These are phyloP conservation scores for Atherix ibis DNA, from an alignment of 2,888 invertebrate species.

Conservation along the genomic window DNA sequence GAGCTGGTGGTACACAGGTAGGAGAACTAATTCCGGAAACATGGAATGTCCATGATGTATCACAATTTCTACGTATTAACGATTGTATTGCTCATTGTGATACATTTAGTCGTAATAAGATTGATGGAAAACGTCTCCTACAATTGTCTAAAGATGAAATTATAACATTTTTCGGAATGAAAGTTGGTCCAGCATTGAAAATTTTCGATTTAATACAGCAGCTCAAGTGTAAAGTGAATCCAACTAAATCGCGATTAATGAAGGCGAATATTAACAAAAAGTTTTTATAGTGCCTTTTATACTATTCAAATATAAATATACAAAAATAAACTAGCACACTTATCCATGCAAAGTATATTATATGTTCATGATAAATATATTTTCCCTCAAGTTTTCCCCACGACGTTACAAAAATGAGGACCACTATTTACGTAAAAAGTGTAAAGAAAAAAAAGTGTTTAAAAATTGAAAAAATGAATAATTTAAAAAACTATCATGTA, in stretches of 20 bases:
- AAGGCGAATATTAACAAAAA: conserved; percentile 46
- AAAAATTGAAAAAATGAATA: no score
- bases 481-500: no score
- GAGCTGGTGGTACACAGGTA: neutral
- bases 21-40: conserved; percentile 38
- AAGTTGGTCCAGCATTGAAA: conserved; percentile 88
- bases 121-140: conserved; percentile 68
- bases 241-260: conserved; percentile 28
- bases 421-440: no score
- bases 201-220: conserved; percentile 86
- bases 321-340: no score
- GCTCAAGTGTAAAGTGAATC: conserved; percentile 54
- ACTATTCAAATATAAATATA: no score
- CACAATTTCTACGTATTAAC: conserved; percentile 76
- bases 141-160: conserved; percentile 79
- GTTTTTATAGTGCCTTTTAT: conserved; percentile 39
- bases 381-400: no score
- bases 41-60: conserved; percentile 78
- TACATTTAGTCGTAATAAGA: conserved; percentile 50
- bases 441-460: no score
- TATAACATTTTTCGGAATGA: conserved; percentile 75
- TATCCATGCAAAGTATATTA: no score
- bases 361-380: no score
- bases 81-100: conserved; percentile 62
- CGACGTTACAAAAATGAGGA: no score